Evolutionary conservation across 2,888 invertebrate genomes (phyloP), one percentile per base, ranked within the genome.

Genomic region (Aricia artaxerxes): DNA sequence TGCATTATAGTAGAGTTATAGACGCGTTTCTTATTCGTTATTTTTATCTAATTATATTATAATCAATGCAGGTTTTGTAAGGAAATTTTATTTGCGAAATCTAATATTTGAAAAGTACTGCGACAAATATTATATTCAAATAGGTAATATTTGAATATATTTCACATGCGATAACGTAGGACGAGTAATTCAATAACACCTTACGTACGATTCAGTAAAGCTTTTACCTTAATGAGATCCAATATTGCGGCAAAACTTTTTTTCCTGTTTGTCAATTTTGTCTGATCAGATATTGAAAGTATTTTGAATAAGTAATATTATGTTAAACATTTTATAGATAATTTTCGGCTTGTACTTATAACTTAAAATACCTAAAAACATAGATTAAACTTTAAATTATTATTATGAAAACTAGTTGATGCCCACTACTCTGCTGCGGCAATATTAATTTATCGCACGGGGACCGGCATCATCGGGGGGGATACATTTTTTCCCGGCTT

Each of bases 141-240:
- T 64, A 64, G 9, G n/a, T n/a, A n/a, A n/a, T 11, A 31, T 64
- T 64, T 64, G 31, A 31, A 64, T 64, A 64, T 64, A 64, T 31
- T 64, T 24, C 61, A 9, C 64, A 64, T 64, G 11, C 24, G 64
- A 64, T 64, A 64, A 64, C 11, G 31, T 31, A 64, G 64, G 64
- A 64, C 31, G 9, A 64, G 64, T 64, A 64, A 64, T 64, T 64
- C 64, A 64, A 31, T 64, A 64, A 64, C 64, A 64, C 64, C 64
- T 64, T 31, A 9, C 31, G 31, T 64, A 64, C 64, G 64, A 64
- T 64, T 69, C 69, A 35, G 69, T 35, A 64, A 69, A 69, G 35
- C 69, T 78, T 24, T 69, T 44, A 69, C 78, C 31, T 40, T 31
- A 76, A 76, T 44, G 40, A 76, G 53, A 76, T 53, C 24, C 76